Evolutionary conservation across 2,888 invertebrate species (phyloP).

Genomic region (Megastigmus dorsalis): DNA sequence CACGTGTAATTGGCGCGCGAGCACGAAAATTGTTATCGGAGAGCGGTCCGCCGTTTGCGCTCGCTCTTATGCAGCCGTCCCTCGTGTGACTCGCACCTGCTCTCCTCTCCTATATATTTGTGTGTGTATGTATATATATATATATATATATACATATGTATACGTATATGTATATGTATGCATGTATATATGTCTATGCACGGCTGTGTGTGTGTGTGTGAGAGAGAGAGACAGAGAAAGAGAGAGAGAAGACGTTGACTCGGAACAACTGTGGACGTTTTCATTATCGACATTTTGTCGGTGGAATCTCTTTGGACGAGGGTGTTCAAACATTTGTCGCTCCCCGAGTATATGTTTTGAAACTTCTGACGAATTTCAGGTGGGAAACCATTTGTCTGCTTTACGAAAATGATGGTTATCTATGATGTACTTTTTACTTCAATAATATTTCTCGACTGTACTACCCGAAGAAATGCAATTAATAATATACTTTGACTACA

Average conservation of each 20-base stretch:
- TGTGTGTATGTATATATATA: not conserved
- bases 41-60: not conserved
- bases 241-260: not conserved
- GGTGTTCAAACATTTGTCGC: no score
- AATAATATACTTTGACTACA: no score
- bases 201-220: not conserved
- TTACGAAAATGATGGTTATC: no score
- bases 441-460: no score
- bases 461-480: no score
- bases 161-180: not conserved
- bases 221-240: not conserved
- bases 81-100: conserved; percentile 16
- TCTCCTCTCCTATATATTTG: not conserved
- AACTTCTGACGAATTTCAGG: no score
- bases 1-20: conserved; percentile 14
- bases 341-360: no score
- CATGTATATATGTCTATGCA: not conserved
- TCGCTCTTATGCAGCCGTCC: conserved; percentile 14
- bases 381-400: no score
- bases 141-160: not conserved
- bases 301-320: not conserved
- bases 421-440: no score
- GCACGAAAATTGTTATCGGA: conserved; percentile 39
- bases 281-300: not conserved
- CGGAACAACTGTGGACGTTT: not conserved